Base-by-base conservation (phyloP, 2,797 vertebrate species). In the Cossypha caffra region DNA sequence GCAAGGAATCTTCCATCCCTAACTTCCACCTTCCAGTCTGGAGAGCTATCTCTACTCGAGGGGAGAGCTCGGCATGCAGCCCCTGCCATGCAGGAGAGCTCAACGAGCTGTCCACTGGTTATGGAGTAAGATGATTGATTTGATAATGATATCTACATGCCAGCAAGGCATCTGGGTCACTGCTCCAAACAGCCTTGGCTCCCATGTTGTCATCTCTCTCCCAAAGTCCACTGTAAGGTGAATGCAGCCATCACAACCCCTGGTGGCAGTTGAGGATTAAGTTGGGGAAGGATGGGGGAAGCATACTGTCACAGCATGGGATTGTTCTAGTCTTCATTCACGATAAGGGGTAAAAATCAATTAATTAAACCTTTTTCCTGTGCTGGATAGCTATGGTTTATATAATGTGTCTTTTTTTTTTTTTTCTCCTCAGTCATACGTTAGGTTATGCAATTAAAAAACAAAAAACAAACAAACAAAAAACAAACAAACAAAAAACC, bases 71-170 rank as follows among this genome's bases (percentile, higher is more conserved):
- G 43, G 19, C 10, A 6, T 16, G n/a, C 4, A 13, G 16, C 8
- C n/a, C 13, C 13, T 50, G 28, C 20, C 9, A 3, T 18, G 12
- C 28, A 51, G n/a, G 50, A 45, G 14, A 26, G 10, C n/a, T 63
- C 23, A 8, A 4, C 4, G 37, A 13, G 24, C n/a, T 55, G 19
- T 16, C 4, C 0, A 0, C 13, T 69, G 10, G 4, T n/a, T 50
- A 28, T 9, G 28, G 12, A 69, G 43, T 16, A 14, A 50, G 20
- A 14, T 11, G 28, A 51, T 18, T 29, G 14, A 33, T 8, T 76
- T 57, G 33, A 33, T 24, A 18, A 18, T 5, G 16, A 33, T 45
- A 6, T 33, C 15, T 51, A 35, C 12, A 8, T 13, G 21, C 16
- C 37, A 51, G 7, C 8, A 57, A 51, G n/a, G n/a, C 29, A 43